Conservation (phyloP, 2,888 invertebrate species). For the Drosophila setosimentum region DNA sequence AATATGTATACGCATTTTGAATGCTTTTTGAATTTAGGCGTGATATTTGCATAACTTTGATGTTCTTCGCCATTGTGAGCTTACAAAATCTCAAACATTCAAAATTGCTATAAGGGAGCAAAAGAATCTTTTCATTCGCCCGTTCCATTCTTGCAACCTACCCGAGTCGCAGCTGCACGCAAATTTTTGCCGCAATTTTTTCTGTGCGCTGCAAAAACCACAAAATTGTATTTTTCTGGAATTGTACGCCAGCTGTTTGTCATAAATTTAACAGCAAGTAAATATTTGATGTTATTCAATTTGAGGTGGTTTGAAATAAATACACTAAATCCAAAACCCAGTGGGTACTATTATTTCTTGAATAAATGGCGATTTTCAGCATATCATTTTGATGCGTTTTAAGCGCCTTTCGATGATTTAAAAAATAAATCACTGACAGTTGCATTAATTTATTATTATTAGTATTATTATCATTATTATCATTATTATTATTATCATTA, state of each 20-base stretch:
- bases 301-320: conserved; percentile 19
- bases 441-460: neutral
- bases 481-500: neutral
- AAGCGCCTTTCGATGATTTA: conserved; percentile 19
- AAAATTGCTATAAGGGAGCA: neutral
- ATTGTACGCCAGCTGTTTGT: conserved; percentile 60
- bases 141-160: neutral
- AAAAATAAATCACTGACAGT: neutral
- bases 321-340: neutral
- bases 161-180: conserved; percentile 61
- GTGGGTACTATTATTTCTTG: conserved; percentile 13
- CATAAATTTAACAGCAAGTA: conserved; percentile 76
- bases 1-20: neutral
- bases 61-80: neutral
- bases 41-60: neutral
- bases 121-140: neutral
- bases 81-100: neutral
- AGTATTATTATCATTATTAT: neutral
- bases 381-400: conserved; percentile 19
- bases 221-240: conserved; percentile 46
- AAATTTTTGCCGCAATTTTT: conserved; percentile 71
- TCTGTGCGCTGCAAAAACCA: conserved; percentile 39
- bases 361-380: conserved; percentile 35
- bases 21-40: neutral
- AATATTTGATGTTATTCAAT: conserved; percentile 71